A percentile compares a stretch with the other conserved stretches of the same genome.
phyloP scores from a whole-genome alignment of 35 echinoderm and acorn worm genomes.

The Patiria miniata region DNA sequence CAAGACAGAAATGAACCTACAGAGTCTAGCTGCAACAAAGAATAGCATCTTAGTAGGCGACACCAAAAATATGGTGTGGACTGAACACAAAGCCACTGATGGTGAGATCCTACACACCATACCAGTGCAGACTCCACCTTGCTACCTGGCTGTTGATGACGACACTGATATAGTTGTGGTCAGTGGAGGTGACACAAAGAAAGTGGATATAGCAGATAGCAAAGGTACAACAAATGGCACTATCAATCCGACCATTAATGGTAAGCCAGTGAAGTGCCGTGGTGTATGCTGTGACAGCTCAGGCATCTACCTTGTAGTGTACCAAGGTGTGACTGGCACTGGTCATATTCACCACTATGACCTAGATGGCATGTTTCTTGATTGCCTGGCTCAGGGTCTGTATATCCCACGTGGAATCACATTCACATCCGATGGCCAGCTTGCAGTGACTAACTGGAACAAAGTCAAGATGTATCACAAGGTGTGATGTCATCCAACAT shows the following conservation, averaged over 20 bases:
- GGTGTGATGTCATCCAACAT: not conserved
- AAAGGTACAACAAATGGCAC: not conserved
- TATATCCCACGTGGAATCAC: not conserved
- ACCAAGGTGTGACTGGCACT: no score
- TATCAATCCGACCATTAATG: not conserved
- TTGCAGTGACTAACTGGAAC: not conserved
- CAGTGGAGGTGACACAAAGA: not conserved
- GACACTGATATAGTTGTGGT: not conserved
- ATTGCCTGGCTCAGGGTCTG: constrained; percentile 13
- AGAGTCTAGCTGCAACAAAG: no score
- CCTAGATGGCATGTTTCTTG: not conserved
- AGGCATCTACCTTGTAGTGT: not conserved
- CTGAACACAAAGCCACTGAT: no score
- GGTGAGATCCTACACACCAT: no score
- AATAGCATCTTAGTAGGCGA: no score
- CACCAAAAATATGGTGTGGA: no score
- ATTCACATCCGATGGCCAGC: not conserved
- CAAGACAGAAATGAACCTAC: no score
- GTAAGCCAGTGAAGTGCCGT: not conserved
- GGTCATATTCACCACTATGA: constrained; percentile 38
- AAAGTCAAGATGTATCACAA: not conserved
- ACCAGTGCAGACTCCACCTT: no score
- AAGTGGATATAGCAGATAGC: not conserved
- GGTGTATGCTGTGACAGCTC: constrained; percentile 1
- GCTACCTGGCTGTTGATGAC: no score